Percentiles rank a stretch among this genome's conserved stretches.
These are phyloP conservation scores for Melipona quadrifasciata DNA, from an alignment of 1,140 invertebrate species.

Conservation along the genomic window DNA sequence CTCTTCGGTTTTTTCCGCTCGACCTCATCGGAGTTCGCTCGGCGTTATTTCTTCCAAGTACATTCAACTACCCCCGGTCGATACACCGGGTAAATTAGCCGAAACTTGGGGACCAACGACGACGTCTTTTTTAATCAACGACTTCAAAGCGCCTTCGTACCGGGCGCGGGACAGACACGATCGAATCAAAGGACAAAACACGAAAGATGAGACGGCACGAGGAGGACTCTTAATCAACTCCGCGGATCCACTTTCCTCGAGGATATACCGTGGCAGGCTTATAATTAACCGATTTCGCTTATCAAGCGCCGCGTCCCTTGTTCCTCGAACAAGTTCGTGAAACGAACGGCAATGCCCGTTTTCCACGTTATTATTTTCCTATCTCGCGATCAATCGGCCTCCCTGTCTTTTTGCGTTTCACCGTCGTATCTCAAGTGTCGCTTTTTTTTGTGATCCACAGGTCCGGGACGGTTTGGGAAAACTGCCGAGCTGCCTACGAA, in stretches of 20 bases:
- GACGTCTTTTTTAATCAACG: conserved; percentile 78
- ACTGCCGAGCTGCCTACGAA: conserved; percentile 95
- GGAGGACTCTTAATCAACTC: conserved; percentile 74
- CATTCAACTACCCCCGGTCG: conserved; percentile 17
- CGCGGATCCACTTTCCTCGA: conserved; percentile 49
- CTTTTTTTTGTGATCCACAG: conserved; percentile 83
- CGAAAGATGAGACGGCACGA: conserved; percentile 49
- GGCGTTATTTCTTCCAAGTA: not conserved
- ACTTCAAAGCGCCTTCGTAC: conserved; percentile 74
- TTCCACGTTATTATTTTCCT: conserved; percentile 14
- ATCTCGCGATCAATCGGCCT: not conserved
- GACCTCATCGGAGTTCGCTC: not conserved
- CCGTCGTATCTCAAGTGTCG: conserved; percentile 48
- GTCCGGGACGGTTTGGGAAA: conserved; percentile 94
- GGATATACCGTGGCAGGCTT: conserved; percentile 52
- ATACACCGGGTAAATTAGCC: conserved; percentile 45
- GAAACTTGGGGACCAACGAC: conserved; percentile 27
- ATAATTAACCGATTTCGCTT: conserved; percentile 68
- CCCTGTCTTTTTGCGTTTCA: not conserved
- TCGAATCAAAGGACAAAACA: conserved; percentile 73
- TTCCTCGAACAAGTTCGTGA: not conserved
- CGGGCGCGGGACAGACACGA: conserved; percentile 61
- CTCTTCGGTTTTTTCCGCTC: not conserved
- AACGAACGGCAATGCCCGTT: not conserved
- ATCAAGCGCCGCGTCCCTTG: conserved; percentile 27